Evolutionary conservation across 2,113 vertebrate genomes (phyloP).

Genomic region (Leucosticte australis): DNA sequence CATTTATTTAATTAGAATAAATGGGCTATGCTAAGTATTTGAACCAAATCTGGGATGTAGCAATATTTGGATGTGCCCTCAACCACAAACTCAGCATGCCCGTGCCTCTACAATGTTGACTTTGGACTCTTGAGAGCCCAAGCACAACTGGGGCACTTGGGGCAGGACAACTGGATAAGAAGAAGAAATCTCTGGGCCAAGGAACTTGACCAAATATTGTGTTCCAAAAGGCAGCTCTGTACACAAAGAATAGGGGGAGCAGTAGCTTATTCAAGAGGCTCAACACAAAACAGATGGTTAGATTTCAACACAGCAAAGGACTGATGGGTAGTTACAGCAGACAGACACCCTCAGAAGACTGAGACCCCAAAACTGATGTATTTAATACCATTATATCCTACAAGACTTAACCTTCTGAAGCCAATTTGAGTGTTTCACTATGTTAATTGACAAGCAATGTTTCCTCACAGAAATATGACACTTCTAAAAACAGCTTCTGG

Average conservation of each 20-base stretch:
- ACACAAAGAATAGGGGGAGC: constrained; percentile 34
- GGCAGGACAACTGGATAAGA: constrained; percentile 48
- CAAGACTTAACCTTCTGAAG: neutral
- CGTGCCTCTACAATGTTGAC: constrained; percentile 44
- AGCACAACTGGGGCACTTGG: constrained; percentile 42
- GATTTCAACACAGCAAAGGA: constrained; percentile 27
- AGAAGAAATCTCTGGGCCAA: constrained; percentile 22
- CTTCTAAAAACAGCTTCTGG: neutral
- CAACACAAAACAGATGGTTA: constrained; percentile 49
- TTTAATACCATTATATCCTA: neutral
- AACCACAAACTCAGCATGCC: constrained; percentile 64
- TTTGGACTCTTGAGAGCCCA: constrained; percentile 53
- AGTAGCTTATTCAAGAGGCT: constrained; percentile 28
- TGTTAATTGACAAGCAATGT: neutral
- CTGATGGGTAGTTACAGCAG: neutral
- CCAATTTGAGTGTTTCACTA: neutral
- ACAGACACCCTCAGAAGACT: neutral
- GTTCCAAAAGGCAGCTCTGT: constrained; percentile 32
- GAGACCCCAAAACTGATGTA: neutral
- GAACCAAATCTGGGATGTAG: constrained; percentile 61
- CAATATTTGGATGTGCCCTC: constrained; percentile 59
- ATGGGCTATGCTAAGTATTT: constrained; percentile 47
- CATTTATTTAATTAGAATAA: constrained; percentile 60
- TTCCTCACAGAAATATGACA: neutral
- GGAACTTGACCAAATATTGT: constrained; percentile 31